Evolutionary conservation across 1,140 invertebrate species (phyloP).

Genomic region (Ooceraea biroi): DNA sequence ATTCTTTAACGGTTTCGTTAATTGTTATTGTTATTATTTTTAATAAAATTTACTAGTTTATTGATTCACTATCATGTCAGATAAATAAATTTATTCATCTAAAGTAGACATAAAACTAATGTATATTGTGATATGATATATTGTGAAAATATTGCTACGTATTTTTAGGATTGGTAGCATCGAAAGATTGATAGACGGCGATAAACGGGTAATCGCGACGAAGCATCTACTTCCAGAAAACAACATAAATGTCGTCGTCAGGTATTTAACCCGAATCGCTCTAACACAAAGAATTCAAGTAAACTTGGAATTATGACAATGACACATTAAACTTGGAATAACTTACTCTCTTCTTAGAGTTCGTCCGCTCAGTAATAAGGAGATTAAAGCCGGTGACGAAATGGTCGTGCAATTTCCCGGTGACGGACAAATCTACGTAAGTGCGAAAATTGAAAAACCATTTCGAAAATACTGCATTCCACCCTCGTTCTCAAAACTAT

Average conservation of each 20-base stretch:
- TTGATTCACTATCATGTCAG: background rate
- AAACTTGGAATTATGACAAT: background rate
- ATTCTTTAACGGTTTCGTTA: background rate
- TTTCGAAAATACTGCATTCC: background rate
- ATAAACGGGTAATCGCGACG: conserved; percentile 75
- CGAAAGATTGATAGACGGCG: conserved; percentile 77
- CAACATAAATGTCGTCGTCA: conserved; percentile 93
- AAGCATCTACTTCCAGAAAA: conserved; percentile 87
- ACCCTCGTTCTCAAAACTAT: background rate
- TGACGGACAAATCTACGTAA: conserved; percentile 91
- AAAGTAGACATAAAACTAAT: background rate
- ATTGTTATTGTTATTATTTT: background rate
- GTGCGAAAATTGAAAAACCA: conserved; percentile 70
- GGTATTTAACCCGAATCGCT: conserved; percentile 82
- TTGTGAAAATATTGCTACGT: background rate
- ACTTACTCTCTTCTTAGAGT: conserved; percentile 86
- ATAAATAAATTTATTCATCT: background rate
- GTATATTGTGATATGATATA: background rate
- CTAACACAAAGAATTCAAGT: background rate
- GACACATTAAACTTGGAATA: too few relatives aligned
- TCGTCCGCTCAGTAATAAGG: conserved; percentile 90
- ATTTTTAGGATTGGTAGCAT: conserved; percentile 77
- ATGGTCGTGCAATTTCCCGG: conserved; percentile 91
- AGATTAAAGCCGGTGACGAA: conserved; percentile 88
- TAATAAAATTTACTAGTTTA: background rate